phyloP scores from a whole-genome alignment of 2,797 vertebrate species.

The Gallinago stenura region DNA sequence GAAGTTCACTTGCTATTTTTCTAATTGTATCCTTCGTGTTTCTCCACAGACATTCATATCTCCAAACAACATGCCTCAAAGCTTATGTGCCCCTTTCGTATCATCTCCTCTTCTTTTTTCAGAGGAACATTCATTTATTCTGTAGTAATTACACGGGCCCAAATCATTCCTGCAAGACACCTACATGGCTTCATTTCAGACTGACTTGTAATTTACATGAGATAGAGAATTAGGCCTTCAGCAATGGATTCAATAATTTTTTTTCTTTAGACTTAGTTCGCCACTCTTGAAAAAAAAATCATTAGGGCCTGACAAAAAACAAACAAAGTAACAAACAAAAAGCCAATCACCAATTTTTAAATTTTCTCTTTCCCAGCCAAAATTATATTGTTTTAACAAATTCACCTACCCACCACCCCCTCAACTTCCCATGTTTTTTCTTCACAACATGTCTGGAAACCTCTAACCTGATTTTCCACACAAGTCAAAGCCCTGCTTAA shows the following conservation, averaged over 20 bases:
- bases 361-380: not conserved
- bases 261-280: not conserved
- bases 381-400: not conserved
- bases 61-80: not conserved
- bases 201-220: not conserved
- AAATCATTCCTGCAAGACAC: not conserved
- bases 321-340: not conserved
- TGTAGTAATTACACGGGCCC: not conserved
- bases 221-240: not conserved
- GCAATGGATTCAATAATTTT: not conserved
- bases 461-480: not conserved
- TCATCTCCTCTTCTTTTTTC: not conserved
- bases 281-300: not conserved
- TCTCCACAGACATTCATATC: not conserved
- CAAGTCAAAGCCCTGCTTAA: not conserved
- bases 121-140: not conserved
- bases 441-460: not conserved
- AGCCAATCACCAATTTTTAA: not conserved
- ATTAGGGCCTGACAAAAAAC: not conserved
- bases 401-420: not conserved
- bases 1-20: not conserved
- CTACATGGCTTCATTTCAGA: constrained; percentile 1
- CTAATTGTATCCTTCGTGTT: not conserved
- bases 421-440: not conserved
- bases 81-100: not conserved